Conservation (phyloP, 64 coral and sea anemone genomes). For the Orbicella faveolata region DNA sequence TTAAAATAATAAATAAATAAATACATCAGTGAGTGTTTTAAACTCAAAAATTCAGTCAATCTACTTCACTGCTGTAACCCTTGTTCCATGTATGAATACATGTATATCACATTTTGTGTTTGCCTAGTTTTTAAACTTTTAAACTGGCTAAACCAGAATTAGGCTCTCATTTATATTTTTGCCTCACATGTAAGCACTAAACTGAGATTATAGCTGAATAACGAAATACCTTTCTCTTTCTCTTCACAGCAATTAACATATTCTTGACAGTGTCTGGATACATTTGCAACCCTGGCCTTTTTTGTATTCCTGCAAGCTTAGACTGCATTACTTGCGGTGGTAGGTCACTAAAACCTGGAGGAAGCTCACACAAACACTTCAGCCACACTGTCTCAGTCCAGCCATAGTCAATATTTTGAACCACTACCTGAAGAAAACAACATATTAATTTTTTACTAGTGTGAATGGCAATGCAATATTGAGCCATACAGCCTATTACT, state of each 20-base stretch:
- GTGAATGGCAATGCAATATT: too few species aligned
- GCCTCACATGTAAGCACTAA: too few species aligned
- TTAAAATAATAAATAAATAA: too few species aligned
- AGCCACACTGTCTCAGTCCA: not conserved
- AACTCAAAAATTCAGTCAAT: too few species aligned
- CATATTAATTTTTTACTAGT: not conserved
- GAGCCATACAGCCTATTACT: too few species aligned
- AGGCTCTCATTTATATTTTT: too few species aligned
- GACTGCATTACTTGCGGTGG: conserved; percentile 17
- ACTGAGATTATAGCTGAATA: not conserved
- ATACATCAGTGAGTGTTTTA: too few species aligned
- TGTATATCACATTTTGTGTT: too few species aligned
- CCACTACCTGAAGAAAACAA: not conserved
- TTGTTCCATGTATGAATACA: too few species aligned
- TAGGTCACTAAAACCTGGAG: not conserved
- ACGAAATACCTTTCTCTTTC: not conserved
- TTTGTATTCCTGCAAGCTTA: conserved; percentile 16
- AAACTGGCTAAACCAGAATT: too few species aligned
- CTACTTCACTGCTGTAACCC: too few species aligned
- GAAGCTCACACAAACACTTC: not conserved
- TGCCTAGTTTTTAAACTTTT: too few species aligned
- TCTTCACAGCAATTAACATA: not conserved
- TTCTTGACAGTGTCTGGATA: not conserved
- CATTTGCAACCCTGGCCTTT: not conserved
- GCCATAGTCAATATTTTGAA: conserved; percentile 34